Evolutionary conservation across 1,140 invertebrate genomes (phyloP), one percentile per base, ranked within the genome.

Genomic region (Aphidius gifuensis): DNA sequence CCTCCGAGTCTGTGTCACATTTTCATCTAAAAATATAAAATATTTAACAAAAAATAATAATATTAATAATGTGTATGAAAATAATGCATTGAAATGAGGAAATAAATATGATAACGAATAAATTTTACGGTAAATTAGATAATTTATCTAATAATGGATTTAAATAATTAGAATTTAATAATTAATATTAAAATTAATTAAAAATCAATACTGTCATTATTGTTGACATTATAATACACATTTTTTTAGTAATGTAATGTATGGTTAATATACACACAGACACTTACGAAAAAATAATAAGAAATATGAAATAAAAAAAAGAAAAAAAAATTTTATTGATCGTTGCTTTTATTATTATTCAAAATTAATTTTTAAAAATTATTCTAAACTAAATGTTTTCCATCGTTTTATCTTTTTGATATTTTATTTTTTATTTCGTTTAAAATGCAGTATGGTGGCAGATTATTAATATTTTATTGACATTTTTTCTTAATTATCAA

Each of bases 261-360:
- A 64, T 66, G 61, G 60, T 55, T 53, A 64, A 64, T 68, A 70
- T 73, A 73, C 69, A 73, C 65, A 74, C 67, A 66, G 56, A 72
- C 69, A 71, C 55, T 46, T 53, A 62, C 62, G 51, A 60, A 64
- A 59, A 49, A 55, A 49, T 55, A 62, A 40, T 8, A 11, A 60
- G 23, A 32, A 32, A 3, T 32, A 32, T 32, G 4, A 32, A 32
- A 1, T 32, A 32, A 32, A 32, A 55, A 55, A 5, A 44, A 8
- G 2, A 44, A 44, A 60, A 68, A 47, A 60, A n/a, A n/a, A n/a
- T n/a, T 54, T 66, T 59, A 69, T 68, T 68, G 57, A 67, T 64
- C 16, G 4, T 32, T 67, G 61, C 65, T 64, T 71, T 65, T 68
- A 53, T 62, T 32, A 32, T 32, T 32, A 32, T 1, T 1, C 23